Evolutionary conservation across 92 coral and sea anemone species (phyloP).

Genomic region (Phenganax marumi): DNA sequence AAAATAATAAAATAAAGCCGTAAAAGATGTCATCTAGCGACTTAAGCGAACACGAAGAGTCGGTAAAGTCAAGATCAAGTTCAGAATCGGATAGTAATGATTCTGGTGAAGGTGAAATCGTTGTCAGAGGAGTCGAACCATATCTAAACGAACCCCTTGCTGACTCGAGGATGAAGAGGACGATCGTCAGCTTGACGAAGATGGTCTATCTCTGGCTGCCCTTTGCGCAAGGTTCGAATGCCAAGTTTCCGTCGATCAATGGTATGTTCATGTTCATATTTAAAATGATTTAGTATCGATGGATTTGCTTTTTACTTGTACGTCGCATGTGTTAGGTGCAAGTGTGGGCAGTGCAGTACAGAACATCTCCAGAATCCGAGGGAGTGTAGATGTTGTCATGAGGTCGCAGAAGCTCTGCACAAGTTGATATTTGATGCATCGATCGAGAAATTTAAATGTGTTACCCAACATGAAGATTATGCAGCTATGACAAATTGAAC

Average conservation of each 20-base stretch:
- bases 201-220: slow-evolving; percentile 55
- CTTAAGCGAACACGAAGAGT: too few species aligned
- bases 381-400: slow-evolving; percentile 54
- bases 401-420: slow-evolving; percentile 38
- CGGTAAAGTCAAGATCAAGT: too few species aligned
- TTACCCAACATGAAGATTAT: slow-evolving; percentile 49
- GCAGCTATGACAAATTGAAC: slow-evolving; percentile 50
- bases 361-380: slow-evolving; percentile 40
- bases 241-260: slow-evolving; percentile 36
- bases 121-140: slow-evolving; percentile 27
- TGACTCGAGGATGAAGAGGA: slow-evolving; percentile 54
- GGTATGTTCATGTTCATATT: slow-evolving; percentile 17
- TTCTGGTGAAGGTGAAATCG: not conserved
- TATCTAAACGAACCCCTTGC: slow-evolving; percentile 56
- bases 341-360: slow-evolving; percentile 45
- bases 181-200: slow-evolving; percentile 35
- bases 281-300: not conserved
- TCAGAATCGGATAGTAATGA: too few species aligned
- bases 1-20: too few species aligned
- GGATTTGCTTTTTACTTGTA: slow-evolving; percentile 20
- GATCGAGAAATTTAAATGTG: slow-evolving; percentile 42
- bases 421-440: slow-evolving; percentile 55
- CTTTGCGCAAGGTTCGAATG: slow-evolving; percentile 45
- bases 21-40: too few species aligned
- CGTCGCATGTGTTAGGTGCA: slow-evolving; percentile 36